Evolutionary conservation across 2,888 invertebrate species (phyloP).

Genomic region (Drosophila subquinaria): DNA sequence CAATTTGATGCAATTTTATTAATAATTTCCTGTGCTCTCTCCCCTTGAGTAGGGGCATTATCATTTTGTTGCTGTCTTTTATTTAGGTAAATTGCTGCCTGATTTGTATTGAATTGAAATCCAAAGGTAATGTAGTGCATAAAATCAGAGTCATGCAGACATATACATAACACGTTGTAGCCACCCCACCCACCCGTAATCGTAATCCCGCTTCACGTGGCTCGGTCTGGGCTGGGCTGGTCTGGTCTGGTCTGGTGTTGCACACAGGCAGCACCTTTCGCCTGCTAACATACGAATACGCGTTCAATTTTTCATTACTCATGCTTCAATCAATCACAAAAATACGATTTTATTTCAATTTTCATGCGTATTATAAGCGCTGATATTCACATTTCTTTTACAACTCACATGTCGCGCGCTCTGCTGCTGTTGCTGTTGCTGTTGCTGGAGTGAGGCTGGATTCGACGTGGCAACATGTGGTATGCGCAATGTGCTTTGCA

Average conservation of each 20-base stretch:
- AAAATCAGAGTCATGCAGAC: slow-evolving; percentile 81
- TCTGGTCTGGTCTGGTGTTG: slow-evolving; percentile 4
- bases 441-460: slow-evolving; percentile 12
- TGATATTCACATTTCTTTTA: slow-evolving; percentile 76
- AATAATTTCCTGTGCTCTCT: slow-evolving; percentile 42
- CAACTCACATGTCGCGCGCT: slow-evolving; percentile 59
- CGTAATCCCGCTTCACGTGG: not conserved
- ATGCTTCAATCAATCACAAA: slow-evolving; percentile 83
- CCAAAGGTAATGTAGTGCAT: slow-evolving; percentile 82
- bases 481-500: slow-evolving; percentile 71
- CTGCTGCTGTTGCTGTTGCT: slow-evolving; percentile 16
- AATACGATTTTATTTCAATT: slow-evolving; percentile 82
- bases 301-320: slow-evolving; percentile 81
- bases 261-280: slow-evolving; percentile 51
- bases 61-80: slow-evolving; percentile 52
- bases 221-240: not conserved
- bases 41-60: slow-evolving; percentile 37
- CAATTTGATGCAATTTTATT: slow-evolving; percentile 52
- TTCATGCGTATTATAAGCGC: slow-evolving; percentile 80
- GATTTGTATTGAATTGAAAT: slow-evolving; percentile 79
- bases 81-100: slow-evolving; percentile 73
- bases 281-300: slow-evolving; percentile 35
- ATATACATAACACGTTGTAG: slow-evolving; percentile 67
- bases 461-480: slow-evolving; percentile 68
- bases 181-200: not conserved